Evolutionary conservation across 2,113 vertebrate species (phyloP).

Genomic region (Orthonyx spaldingii): DNA sequence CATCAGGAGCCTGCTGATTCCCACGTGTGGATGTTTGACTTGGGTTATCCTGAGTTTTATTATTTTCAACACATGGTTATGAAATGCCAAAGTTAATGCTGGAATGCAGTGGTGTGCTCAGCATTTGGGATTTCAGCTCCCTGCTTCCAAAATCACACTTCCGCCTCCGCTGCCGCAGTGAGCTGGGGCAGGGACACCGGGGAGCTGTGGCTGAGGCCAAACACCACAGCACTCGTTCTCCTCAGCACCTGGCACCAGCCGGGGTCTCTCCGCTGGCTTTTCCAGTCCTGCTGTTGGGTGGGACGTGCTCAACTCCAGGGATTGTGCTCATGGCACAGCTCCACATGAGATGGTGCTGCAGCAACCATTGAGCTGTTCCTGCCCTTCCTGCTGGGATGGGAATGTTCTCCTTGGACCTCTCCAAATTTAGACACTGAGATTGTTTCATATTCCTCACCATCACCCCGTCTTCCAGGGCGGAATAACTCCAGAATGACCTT

Average conservation of each 20-base stretch:
- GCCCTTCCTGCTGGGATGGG: neutral
- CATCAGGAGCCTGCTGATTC: neutral
- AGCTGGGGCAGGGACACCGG: neutral
- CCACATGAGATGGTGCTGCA: neutral
- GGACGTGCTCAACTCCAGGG: neutral
- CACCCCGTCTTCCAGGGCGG: accelerated
- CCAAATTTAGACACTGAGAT: neutral
- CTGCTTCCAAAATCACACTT: neutral
- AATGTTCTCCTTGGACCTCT: neutral
- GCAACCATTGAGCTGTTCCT: neutral
- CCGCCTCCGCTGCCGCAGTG: neutral
- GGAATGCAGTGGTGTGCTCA: neutral
- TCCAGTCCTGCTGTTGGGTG: neutral
- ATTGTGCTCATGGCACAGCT: neutral
- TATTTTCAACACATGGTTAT: neutral
- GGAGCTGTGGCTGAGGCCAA: neutral
- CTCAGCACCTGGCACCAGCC: neutral
- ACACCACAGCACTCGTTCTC: neutral
- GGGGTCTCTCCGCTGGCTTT: neutral
- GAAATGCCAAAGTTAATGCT: slow-evolving; percentile 57
- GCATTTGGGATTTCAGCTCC: neutral
- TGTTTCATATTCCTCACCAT: neutral
- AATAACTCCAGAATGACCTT: neutral
- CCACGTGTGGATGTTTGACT: neutral
- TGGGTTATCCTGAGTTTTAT: neutral